Conservation (phyloP, 2,888 invertebrate species). For the Apamea anceps region DNA sequence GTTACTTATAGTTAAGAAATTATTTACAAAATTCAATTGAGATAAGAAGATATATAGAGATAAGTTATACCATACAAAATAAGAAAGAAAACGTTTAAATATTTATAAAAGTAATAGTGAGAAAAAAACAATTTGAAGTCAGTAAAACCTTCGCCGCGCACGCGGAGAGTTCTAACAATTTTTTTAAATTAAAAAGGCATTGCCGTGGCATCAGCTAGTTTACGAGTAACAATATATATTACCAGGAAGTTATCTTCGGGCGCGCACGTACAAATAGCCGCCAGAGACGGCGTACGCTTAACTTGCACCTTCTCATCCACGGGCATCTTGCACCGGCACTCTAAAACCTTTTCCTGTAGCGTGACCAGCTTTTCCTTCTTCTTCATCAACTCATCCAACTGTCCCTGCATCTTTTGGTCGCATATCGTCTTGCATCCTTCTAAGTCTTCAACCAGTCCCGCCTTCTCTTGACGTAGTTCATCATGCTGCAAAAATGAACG, state of each 20-base stretch:
- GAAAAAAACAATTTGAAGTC: neutral
- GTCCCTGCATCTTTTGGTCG: constrained; percentile 75
- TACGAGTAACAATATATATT: constrained; percentile 21
- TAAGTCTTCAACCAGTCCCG: constrained; percentile 77
- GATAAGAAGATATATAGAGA: neutral
- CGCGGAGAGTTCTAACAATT: no score
- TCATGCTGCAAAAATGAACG: constrained; percentile 70
- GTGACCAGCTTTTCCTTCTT: constrained; percentile 72
- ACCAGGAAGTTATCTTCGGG: constrained; percentile 79
- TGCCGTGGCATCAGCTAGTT: no score
- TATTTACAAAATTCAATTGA: neutral
- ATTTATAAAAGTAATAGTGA: neutral
- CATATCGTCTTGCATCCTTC: constrained; percentile 80
- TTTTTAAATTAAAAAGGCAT: no score
- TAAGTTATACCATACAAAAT: neutral
- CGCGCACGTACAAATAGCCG: constrained; percentile 81
- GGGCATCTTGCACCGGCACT: constrained; percentile 84
- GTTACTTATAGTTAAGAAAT: neutral
- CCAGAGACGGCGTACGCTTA: constrained; percentile 84
- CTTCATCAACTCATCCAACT: constrained; percentile 74
- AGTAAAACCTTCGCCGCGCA: no score
- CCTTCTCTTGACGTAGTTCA: constrained; percentile 77
- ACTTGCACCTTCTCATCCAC: constrained; percentile 78
- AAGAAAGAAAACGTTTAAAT: neutral
- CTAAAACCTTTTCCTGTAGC: constrained; percentile 76